phyloP scores from a whole-genome alignment of 2,888 invertebrate species.

The Dusona sp. region DNA sequence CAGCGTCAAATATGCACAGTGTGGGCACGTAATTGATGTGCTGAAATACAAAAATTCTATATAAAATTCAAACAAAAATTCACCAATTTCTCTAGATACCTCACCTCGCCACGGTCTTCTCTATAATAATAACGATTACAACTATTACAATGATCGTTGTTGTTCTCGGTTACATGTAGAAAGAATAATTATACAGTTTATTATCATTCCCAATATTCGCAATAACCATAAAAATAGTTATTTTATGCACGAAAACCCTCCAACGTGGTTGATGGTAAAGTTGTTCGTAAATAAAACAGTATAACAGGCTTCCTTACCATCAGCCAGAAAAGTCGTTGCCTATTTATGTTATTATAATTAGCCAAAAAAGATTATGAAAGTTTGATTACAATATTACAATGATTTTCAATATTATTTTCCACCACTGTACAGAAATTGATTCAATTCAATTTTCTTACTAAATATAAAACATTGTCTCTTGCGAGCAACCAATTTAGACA shows the following conservation, averaged over 20 bases:
- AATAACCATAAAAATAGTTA: no score
- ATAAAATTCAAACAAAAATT: no score
- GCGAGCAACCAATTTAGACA: not conserved
- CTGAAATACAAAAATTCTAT: no score
- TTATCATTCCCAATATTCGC: no score
- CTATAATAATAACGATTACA: slow-evolving; percentile 1
- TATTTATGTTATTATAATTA: not conserved
- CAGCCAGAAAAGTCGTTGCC: slow-evolving; percentile 12
- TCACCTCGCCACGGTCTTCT: no score
- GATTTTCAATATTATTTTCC: not conserved
- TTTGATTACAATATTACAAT: not conserved
- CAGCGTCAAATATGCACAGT: no score
- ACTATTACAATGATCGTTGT: no score
- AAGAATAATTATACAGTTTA: no score
- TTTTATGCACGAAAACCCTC: not conserved
- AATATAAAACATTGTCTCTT: no score
- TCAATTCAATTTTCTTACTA: not conserved
- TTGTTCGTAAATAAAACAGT: not conserved
- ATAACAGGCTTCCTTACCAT: slow-evolving; percentile 13
- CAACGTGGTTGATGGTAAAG: not conserved
- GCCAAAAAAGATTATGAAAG: not conserved
- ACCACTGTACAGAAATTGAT: not conserved
- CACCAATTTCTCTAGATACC: no score
- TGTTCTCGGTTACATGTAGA: no score
- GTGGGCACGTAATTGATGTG: no score